These are phyloP conservation scores for Melanotaenia maccullochi DNA, from an alignment of 2,797 vertebrate species.

Conservation along the genomic window DNA sequence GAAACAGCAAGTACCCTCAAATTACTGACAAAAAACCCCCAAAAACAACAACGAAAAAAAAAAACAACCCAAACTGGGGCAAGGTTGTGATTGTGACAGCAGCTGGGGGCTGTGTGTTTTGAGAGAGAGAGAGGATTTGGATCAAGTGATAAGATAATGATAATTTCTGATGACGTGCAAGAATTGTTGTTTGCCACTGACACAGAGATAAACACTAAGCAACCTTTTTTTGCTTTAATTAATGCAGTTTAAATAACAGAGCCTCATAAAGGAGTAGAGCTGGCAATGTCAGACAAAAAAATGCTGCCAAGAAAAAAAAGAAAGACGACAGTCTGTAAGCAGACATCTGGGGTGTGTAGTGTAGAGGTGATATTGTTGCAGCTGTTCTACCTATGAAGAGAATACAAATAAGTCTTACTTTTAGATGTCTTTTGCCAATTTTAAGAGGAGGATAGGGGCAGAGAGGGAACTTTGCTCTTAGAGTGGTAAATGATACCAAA, in stretches of 20 bases:
- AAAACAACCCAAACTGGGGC: constrained; percentile 7
- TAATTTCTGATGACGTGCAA: constrained; percentile 27
- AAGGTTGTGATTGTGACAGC: constrained; percentile 17
- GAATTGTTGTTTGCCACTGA: constrained; percentile 21
- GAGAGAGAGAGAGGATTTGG: constrained; percentile 16
- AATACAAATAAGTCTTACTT: constrained; percentile 54
- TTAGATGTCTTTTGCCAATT: constrained; percentile 12
- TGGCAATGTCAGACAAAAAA: constrained; percentile 52
- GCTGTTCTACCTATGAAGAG: constrained; percentile 49
- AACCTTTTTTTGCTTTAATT: constrained; percentile 49
- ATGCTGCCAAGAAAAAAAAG: constrained; percentile 45
- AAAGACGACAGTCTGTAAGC: constrained; percentile 48
- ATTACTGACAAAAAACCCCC: constrained; percentile 12
- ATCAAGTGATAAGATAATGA: constrained; percentile 24
- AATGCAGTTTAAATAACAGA: constrained; percentile 50
- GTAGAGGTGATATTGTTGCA: constrained; percentile 52
- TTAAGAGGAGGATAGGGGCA: background rate
- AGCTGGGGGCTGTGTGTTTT: constrained; percentile 13
- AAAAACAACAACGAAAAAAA: constrained; percentile 18
- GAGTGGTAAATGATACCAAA: constrained; percentile 36
- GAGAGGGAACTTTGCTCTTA: constrained; percentile 30
- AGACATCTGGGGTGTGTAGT: constrained; percentile 56
- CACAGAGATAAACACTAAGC: constrained; percentile 31
- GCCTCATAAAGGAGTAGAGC: constrained; percentile 23
- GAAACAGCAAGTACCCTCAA: constrained; percentile 21